These are phyloP conservation scores for Zaprionus capensis DNA, from an alignment of 1,140 invertebrate genomes.

Conservation along the genomic window DNA sequence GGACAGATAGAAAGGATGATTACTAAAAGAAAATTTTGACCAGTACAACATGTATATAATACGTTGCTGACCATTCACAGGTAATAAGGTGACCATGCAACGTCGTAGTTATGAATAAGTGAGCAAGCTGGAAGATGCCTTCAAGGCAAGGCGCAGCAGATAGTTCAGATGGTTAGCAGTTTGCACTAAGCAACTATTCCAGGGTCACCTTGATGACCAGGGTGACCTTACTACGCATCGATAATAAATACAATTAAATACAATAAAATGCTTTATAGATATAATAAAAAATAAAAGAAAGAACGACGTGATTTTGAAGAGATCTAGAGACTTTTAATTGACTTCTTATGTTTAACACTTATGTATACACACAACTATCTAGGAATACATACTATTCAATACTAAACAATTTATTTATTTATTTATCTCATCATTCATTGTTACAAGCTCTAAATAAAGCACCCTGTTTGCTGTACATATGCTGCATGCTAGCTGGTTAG, in stretches of 20 bases:
- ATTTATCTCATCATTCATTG: background rate
- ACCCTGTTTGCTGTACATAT: slow-evolving; percentile 12
- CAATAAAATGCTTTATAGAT: no score
- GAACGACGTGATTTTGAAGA: no score
- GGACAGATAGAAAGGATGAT: background rate
- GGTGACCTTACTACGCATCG: no score
- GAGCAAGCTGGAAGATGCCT: background rate
- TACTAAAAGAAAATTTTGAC: background rate
- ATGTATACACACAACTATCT: no score
- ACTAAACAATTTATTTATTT: no score
- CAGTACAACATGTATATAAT: background rate
- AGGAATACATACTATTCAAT: no score
- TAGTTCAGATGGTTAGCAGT: background rate
- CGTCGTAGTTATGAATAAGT: no score
- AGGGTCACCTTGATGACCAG: background rate
- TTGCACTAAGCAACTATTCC: background rate
- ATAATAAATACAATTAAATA: no score
- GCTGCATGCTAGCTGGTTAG: slow-evolving; percentile 5
- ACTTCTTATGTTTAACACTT: no score
- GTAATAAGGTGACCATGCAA: background rate
- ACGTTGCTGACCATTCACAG: background rate
- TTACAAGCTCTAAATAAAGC: background rate
- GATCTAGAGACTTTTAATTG: no score
- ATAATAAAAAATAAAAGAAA: no score
- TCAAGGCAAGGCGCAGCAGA: no score